These are phyloP conservation scores for Metopolophium dirhodum DNA, from an alignment of 1,140 invertebrate species.

Conservation along the genomic window DNA sequence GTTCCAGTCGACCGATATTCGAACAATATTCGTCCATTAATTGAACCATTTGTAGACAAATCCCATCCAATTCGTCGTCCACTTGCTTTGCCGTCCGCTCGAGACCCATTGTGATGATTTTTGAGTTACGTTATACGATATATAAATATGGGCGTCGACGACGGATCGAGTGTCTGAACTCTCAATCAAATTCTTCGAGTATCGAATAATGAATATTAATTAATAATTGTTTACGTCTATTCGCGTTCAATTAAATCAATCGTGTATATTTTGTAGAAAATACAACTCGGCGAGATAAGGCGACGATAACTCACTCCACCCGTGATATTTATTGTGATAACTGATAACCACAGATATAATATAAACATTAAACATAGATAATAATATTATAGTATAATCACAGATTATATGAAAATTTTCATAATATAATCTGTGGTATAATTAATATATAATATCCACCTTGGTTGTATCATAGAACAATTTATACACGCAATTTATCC, in stretches of 20 bases:
- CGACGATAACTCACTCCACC: not conserved
- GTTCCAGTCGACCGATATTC: constrained; percentile 71
- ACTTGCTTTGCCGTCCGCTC: not conserved
- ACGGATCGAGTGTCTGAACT: not conserved
- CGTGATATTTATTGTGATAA: not conserved
- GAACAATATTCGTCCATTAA: constrained; percentile 73
- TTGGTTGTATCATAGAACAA: no score
- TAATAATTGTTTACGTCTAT: not conserved
- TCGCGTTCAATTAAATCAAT: no score
- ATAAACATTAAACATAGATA: no score
- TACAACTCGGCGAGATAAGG: not conserved
- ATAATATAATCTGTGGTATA: no score
- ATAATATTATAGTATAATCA: no score
- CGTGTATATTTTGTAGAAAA: not conserved
- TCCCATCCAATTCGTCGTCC: constrained; percentile 66
- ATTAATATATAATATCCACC: no score
- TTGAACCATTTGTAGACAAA: constrained; percentile 69
- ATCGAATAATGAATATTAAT: not conserved
- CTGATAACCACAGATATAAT: not conserved
- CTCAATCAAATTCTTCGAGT: not conserved
- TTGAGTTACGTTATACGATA: not conserved
- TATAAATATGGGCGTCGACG: not conserved
- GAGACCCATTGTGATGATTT: not conserved
- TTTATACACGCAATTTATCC: no score
- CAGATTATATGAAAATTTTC: no score